A percentile compares a stretch with the other conserved stretches of the same genome.
Evolutionary conservation across 1,140 invertebrate genomes (phyloP).

Genomic region (Drosophila parabipectinata): DNA sequence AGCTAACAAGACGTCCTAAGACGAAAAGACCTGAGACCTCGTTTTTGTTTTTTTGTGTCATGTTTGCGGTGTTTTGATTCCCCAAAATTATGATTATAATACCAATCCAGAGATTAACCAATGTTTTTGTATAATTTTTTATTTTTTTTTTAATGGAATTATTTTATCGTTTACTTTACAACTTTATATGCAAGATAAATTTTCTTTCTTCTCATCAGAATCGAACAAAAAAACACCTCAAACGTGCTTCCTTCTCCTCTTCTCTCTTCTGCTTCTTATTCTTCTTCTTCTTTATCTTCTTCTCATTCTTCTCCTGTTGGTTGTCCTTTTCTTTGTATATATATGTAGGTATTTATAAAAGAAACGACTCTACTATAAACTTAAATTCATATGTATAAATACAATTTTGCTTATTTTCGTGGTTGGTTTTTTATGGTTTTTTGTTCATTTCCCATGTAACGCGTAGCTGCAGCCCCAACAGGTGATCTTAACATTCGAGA

Average conservation of each 20-base stretch:
- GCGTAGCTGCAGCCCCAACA: slow-evolving; percentile 16
- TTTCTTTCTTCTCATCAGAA: slow-evolving; percentile 15
- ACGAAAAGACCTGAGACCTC: slow-evolving; percentile 76
- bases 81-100: background rate
- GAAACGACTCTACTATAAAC: slow-evolving; percentile 76
- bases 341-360: slow-evolving; percentile 55
- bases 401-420: slow-evolving; percentile 62
- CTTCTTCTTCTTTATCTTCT: slow-evolving; percentile 9
- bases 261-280: background rate
- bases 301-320: slow-evolving; percentile 5
- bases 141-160: slow-evolving; percentile 77
- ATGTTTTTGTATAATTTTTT: slow-evolving; percentile 54
- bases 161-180: slow-evolving; percentile 77
- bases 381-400: slow-evolving; percentile 80
- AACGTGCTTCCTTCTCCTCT: slow-evolving; percentile 9
- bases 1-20: slow-evolving; percentile 57
- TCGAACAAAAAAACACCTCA: slow-evolving; percentile 16
- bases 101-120: slow-evolving; percentile 20
- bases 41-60: slow-evolving; percentile 76
- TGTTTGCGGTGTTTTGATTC: slow-evolving; percentile 35
- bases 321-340: slow-evolving; percentile 53
- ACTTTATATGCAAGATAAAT: slow-evolving; percentile 60
- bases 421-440: slow-evolving; percentile 15
- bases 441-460: slow-evolving; percentile 14
- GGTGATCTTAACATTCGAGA: background rate